Evolutionary conservation across 2,888 invertebrate species (phyloP).

Genomic region (Pristionchus exspectatus): DNA sequence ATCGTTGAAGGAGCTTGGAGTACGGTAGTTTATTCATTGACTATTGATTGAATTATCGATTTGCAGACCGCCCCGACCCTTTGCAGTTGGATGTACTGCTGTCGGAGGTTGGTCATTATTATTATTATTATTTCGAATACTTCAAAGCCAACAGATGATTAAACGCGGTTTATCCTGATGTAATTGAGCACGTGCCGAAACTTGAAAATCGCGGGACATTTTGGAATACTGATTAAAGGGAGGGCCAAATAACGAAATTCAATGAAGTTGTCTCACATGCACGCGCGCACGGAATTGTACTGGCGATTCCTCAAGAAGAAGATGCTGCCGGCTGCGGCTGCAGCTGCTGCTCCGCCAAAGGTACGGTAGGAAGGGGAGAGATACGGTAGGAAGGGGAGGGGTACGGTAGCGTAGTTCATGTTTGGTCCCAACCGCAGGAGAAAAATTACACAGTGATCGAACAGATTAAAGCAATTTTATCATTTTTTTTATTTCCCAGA

Average conservation of each 20-base stretch:
- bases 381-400: background rate
- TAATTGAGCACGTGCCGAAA: background rate
- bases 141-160: background rate
- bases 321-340: slow-evolving; percentile 42
- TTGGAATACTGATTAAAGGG: no score
- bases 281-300: slow-evolving; percentile 46
- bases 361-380: background rate
- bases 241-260: background rate
- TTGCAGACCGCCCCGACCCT: slow-evolving; percentile 83
- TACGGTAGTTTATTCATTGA: background rate
- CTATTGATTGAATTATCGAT: background rate
- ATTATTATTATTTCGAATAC: background rate
- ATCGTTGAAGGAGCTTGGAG: background rate
- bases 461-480: no score
- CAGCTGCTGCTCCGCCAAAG: slow-evolving; percentile 10
- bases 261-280: slow-evolving; percentile 29
- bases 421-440: no score
- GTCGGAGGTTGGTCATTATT: slow-evolving; percentile 83
- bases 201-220: background rate
- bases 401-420: background rate
- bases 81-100: slow-evolving; percentile 91
- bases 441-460: no score
- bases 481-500: no score
- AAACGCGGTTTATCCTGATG: background rate
- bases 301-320: slow-evolving; percentile 56